A percentile compares a stretch with the other conserved stretches of the same genome.
Conservation (phyloP, 1,140 invertebrate genomes). For the Drosophila bocki region DNA sequence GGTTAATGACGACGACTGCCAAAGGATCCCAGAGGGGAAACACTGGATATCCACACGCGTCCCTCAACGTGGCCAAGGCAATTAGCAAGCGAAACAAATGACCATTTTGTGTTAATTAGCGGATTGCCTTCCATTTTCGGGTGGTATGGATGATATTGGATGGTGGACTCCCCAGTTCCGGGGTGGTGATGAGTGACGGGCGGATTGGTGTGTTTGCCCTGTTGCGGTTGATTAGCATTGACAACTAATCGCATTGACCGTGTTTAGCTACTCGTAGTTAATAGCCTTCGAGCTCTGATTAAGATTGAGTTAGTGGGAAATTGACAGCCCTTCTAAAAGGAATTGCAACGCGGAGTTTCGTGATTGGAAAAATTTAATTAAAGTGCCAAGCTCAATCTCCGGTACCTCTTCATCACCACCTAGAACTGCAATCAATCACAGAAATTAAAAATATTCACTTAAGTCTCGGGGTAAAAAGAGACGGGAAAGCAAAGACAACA, state of each 20-base stretch:
- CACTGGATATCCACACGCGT: slow-evolving; percentile 13
- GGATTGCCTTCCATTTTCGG: slow-evolving; percentile 30
- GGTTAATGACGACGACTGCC: slow-evolving; percentile 56
- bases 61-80: slow-evolving; percentile 31
- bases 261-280: slow-evolving; percentile 39
- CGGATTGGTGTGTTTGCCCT: slow-evolving; percentile 23
- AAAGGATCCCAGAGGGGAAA: slow-evolving; percentile 31
- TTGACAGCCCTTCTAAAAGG: background rate
- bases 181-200: slow-evolving; percentile 24
- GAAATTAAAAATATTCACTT: slow-evolving; percentile 59
- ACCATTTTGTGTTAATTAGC: slow-evolving; percentile 74
- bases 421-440: slow-evolving; percentile 53
- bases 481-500: slow-evolving; percentile 14
- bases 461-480: background rate
- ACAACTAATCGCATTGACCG: slow-evolving; percentile 52
- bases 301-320: slow-evolving; percentile 23
- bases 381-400: slow-evolving; percentile 13
- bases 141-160: slow-evolving; percentile 8
- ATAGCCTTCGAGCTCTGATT: slow-evolving; percentile 17
- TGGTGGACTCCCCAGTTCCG: background rate
- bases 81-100: slow-evolving; percentile 76
- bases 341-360: background rate
- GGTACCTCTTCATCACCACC: background rate
- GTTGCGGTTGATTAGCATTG: slow-evolving; percentile 43
- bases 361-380: slow-evolving; percentile 20